Base-by-base conservation (phyloP, 2,888 invertebrate species). In the Drosophila anomalata region DNA sequence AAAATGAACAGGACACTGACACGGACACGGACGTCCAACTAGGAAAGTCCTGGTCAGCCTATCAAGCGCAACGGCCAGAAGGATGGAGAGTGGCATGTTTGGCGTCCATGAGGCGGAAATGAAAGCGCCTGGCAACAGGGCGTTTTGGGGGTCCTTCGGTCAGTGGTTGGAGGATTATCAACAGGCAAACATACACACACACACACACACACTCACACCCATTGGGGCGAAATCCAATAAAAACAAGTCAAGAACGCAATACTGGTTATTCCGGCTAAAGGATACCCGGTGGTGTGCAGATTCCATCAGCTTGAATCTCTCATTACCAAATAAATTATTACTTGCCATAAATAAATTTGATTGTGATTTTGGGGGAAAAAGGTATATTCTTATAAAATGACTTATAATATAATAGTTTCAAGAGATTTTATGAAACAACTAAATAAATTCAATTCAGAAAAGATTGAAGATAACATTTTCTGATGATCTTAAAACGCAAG, bases 41-140 rank as follows among this genome's bases (percentile, higher is more conserved):
- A 60, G 71, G 46, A 31, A 41, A 36, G 70, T 57, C 41, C 60
- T 61, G 71, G 70, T 60, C 69, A 70, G 71, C 69, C 69, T 70
- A 70, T 71, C 41, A 60, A 70, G 69, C 59, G 55, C 47, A 65
- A 39, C 67, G 54, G n/a, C 12, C 22, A 31, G 29, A 59, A 29
- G 29, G 29, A 29, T 29, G 29, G 65, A 56, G 75, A 79, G 69
- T 82, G 80, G 73, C 86, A 82, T 87, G 88, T 87, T 82, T 87
- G 88, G 80, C 84, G 88, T 83, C 80, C 88, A 86, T 86, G 87
- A 86, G 84, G 87, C 88, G 87, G 84, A 88, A 86, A 83, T 86
- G 77, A 85, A 82, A 78, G 75, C 74, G 78, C 87, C 51, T 69
- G 77, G 73, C 87, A 74, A 60, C 79, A 73, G 66, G 69, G 53